phyloP scores from a whole-genome alignment of 2,113 vertebrate species.

The Chroicocephalus ridibundus region DNA sequence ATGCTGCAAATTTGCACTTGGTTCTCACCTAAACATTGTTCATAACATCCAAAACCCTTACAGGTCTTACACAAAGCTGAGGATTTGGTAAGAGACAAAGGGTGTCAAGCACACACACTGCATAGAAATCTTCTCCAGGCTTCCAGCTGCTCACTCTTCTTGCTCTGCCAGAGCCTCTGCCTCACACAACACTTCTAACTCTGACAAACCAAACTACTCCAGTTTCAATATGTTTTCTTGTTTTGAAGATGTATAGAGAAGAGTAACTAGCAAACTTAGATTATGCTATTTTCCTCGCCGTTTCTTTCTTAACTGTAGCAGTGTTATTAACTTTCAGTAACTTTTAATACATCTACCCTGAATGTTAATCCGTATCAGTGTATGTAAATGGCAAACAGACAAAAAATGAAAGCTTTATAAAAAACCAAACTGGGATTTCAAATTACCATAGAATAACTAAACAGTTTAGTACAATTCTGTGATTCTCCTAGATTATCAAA shows the following conservation, averaged over 20 bases:
- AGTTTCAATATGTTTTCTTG: not conserved
- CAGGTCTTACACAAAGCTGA: not conserved
- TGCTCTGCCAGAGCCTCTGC: not conserved
- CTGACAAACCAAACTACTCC: not conserved
- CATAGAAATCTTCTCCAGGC: not conserved
- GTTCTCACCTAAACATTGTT: not conserved
- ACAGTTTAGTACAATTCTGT: not conserved
- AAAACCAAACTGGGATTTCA: not conserved
- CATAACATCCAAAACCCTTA: not conserved
- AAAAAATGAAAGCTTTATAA: not conserved
- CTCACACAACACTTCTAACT: not conserved
- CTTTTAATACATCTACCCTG: not conserved
- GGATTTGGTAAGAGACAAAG: not conserved
- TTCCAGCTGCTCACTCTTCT: not conserved
- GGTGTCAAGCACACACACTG: not conserved
- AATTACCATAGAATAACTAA: not conserved
- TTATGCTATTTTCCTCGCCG: not conserved
- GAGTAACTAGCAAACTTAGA: not conserved
- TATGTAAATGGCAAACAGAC: not conserved
- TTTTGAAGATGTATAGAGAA: not conserved
- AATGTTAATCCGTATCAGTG: not conserved
- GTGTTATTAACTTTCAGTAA: not conserved
- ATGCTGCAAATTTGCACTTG: not conserved
- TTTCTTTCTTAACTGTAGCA: not conserved
- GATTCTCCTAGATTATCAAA: not conserved